Percentiles rank a stretch among this genome's conserved stretches.
Conservation (phyloP, 2,888 invertebrate species). For the Morpho deidamia region DNA sequence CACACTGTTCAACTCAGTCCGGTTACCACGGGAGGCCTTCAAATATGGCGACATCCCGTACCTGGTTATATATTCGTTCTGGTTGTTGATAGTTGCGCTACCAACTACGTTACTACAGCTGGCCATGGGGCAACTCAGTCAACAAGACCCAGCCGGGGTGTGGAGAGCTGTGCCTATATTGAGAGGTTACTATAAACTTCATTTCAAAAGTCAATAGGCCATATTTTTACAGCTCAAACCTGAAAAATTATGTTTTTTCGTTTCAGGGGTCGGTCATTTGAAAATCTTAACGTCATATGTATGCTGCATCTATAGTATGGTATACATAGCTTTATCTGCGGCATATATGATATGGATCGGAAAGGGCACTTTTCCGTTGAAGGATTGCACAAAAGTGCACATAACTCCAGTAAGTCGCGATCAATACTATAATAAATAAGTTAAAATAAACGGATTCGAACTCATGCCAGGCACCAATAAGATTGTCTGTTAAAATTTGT, state of each 20-base stretch:
- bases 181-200: constrained; percentile 64
- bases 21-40: constrained; percentile 78
- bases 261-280: constrained; percentile 80
- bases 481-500: too few species aligned
- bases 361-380: constrained; percentile 80
- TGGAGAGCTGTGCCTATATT: constrained; percentile 83
- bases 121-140: constrained; percentile 81
- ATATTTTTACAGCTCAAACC: too few species aligned
- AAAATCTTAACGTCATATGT: constrained; percentile 80
- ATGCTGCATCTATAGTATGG: constrained; percentile 79
- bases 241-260: not conserved
- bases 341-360: constrained; percentile 81
- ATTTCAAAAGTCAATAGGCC: too few species aligned
- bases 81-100: constrained; percentile 77
- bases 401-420: constrained; percentile 69
- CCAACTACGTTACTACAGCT: constrained; percentile 80
- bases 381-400: constrained; percentile 77
- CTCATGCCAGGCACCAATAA: too few species aligned
- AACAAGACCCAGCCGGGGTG: constrained; percentile 81
- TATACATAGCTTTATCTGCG: constrained; percentile 78
- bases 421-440: too few species aligned
- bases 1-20: constrained; percentile 79
- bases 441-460: too few species aligned
- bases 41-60: constrained; percentile 81
- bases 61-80: constrained; percentile 78